These are phyloP conservation scores for Oscheius myriophilus DNA, from an alignment of 2,888 invertebrate species.

Conservation along the genomic window DNA sequence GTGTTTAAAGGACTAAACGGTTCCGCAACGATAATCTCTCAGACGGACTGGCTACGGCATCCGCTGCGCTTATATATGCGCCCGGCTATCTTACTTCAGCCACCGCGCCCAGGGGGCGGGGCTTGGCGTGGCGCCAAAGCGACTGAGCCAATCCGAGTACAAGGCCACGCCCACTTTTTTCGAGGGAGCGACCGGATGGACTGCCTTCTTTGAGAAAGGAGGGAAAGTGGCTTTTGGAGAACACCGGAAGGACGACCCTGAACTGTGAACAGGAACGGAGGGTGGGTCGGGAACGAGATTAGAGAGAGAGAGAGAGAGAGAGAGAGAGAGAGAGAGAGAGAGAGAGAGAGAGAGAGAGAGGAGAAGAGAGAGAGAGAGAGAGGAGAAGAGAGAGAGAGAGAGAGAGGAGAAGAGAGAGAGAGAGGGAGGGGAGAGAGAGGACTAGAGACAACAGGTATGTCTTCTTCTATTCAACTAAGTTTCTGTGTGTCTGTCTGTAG, in stretches of 20 bases:
- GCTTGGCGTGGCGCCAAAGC: constrained; percentile 1
- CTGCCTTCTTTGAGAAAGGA: background rate
- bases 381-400: constrained; percentile 1
- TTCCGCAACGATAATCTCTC: constrained; percentile 18
- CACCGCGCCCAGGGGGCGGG: constrained; percentile 6
- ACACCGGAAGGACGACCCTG: background rate
- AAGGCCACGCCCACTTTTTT: no score
- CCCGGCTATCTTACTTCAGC: background rate
- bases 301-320: constrained; percentile 21
- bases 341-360: constrained; percentile 16
- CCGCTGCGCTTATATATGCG: constrained; percentile 11
- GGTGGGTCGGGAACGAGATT: constrained; percentile 7
- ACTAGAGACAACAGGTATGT: background rate
- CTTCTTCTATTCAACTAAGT: no score
- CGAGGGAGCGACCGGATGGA: background rate
- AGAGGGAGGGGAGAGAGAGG: background rate
- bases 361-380: constrained; percentile 3
- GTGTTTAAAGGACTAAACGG: constrained; percentile 6
- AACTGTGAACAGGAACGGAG: background rate
- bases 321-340: constrained; percentile 17
- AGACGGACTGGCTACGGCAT: background rate
- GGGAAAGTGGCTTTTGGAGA: background rate
- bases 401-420: constrained; percentile 1
- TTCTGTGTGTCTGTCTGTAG: no score
- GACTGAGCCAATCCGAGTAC: background rate